Percentiles rank a stretch among this genome's conserved stretches.
Conservation (phyloP, 2,888 invertebrate species). For the Caenorhabditis sp. region DNA sequence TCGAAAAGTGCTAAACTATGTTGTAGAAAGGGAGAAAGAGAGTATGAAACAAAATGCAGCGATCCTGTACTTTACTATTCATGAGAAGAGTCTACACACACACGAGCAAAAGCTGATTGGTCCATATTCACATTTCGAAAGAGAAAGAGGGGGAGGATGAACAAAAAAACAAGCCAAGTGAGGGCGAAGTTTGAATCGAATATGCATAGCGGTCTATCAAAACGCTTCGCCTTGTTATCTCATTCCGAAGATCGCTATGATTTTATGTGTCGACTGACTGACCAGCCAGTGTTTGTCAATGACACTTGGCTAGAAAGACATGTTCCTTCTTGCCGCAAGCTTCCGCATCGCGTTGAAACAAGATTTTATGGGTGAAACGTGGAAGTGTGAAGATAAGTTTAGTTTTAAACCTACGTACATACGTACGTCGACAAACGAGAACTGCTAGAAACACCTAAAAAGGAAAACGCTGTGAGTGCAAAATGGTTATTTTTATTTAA, state of each 20-base stretch:
- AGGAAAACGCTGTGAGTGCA: too few species aligned
- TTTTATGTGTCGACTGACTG: conserved; percentile 58
- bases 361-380: conserved; percentile 18
- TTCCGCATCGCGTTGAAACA: conserved; percentile 54
- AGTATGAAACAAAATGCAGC: conserved; percentile 16
- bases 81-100: conserved; percentile 43
- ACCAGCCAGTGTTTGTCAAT: conserved; percentile 49
- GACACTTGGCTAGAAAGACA: conserved; percentile 39
- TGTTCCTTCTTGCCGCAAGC: conserved; percentile 37
- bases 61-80: conserved; percentile 53
- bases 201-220: conserved; percentile 45
- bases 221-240: conserved; percentile 42
- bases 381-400: neutral
- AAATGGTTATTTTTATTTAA: too few species aligned
- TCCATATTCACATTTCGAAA: conserved; percentile 52
- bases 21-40: conserved; percentile 13
- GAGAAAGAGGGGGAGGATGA: neutral
- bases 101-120: conserved; percentile 35
- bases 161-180: conserved; percentile 5
- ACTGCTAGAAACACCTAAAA: too few species aligned
- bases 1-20: conserved; percentile 28
- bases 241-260: conserved; percentile 58
- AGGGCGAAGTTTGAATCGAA: conserved; percentile 26
- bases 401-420: too few species aligned
- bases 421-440: neutral